phyloP scores from a whole-genome alignment of 2,113 vertebrate genomes.

The Podocnemis expansa region DNA sequence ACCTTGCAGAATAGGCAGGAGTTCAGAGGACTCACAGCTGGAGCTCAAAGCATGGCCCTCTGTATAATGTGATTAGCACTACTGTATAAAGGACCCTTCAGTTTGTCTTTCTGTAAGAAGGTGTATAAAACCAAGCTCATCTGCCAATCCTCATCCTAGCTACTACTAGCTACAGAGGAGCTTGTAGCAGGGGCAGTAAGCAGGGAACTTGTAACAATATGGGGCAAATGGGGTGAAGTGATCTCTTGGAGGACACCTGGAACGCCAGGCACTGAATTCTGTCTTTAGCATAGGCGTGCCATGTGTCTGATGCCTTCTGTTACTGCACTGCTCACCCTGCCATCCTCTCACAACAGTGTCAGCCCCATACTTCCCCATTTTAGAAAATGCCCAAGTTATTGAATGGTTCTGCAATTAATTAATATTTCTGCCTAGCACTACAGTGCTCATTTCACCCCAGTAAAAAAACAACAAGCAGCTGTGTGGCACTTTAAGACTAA shows the following conservation, averaged over 20 bases:
- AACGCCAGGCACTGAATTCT: background rate
- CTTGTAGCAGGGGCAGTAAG: background rate
- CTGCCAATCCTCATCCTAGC: background rate
- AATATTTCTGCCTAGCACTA: no score
- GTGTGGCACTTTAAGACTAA: no score
- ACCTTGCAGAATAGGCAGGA: background rate
- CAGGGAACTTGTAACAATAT: background rate
- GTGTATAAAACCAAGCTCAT: background rate
- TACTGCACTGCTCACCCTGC: no score
- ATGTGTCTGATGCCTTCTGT: background rate
- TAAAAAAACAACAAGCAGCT: no score
- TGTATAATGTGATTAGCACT: background rate
- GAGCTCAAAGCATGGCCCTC: background rate
- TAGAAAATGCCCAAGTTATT: no score
- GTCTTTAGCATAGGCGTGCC: background rate
- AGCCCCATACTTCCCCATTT: no score
- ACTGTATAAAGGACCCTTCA: background rate
- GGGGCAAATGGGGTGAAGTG: background rate
- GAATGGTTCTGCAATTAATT: no score
- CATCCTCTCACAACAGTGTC: no score
- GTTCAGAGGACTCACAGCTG: background rate
- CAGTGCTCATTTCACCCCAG: no score
- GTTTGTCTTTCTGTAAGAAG: background rate
- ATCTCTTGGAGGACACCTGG: background rate
- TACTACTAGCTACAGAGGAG: background rate